Percentiles rank a stretch among this genome's conserved stretches.
phyloP scores from a whole-genome alignment of 2,888 invertebrate genomes.

The Troides aeacus region DNA sequence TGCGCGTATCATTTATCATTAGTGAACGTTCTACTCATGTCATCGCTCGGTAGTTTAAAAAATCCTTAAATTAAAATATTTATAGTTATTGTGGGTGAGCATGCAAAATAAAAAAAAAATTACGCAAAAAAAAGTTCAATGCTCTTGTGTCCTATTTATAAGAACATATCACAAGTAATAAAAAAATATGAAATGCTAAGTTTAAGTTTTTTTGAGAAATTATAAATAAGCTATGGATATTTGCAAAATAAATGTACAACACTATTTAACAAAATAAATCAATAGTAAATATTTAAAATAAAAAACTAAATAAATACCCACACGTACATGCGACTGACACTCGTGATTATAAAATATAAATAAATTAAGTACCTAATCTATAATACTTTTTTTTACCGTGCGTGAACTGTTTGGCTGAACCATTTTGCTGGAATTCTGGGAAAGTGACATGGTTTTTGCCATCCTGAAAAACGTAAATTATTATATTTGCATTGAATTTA shows the following conservation, averaged over 20 bases:
- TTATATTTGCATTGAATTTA: background rate
- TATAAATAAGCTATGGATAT: conserved; percentile 15
- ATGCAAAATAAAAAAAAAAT: conserved; percentile 18
- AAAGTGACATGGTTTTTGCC: conserved; percentile 94
- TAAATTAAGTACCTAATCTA: conserved; percentile 83
- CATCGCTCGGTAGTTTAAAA: background rate
- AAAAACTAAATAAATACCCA: conserved; percentile 63
- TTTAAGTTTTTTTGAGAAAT: conserved; percentile 3
- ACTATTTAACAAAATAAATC: background rate
- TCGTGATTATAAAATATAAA: conserved; percentile 73
- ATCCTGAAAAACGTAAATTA: conserved; percentile 79
- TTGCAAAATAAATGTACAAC: conserved; percentile 10
- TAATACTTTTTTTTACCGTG: conserved; percentile 89
- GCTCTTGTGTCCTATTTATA: background rate
- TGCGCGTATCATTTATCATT: too few species aligned
- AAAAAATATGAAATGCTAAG: conserved; percentile 4
- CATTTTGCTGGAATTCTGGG: conserved; percentile 94
- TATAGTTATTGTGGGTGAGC: conserved; percentile 11
- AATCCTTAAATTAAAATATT: background rate
- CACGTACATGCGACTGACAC: conserved; percentile 79
- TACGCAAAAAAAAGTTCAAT: conserved; percentile 3
- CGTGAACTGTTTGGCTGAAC: conserved; percentile 91
- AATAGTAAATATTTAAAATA: conserved; percentile 33
- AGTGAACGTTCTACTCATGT: too few species aligned
- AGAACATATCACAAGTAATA: background rate